These are phyloP conservation scores for Hedya salicella DNA, from an alignment of 2,888 invertebrate species.

Conservation along the genomic window DNA sequence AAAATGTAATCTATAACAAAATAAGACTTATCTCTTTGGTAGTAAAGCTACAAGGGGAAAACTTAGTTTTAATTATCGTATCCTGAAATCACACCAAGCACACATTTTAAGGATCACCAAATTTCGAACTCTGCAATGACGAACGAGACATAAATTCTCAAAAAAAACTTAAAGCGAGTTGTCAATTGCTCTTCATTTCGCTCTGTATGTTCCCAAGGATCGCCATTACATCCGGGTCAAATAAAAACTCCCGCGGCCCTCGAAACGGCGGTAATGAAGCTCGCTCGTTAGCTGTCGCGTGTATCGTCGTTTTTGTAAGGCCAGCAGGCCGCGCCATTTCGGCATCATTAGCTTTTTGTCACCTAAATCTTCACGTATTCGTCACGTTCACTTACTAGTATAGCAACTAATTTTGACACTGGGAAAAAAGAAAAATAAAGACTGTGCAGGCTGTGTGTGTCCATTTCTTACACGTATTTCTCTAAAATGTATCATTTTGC, in stretches of 20 bases:
- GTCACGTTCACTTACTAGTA: conserved; percentile 29
- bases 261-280: conserved; percentile 30
- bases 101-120: no score
- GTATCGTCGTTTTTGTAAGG: conserved; percentile 40
- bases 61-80: no score
- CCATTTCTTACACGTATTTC: no score
- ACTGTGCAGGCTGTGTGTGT: no score
- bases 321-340: conserved; percentile 14
- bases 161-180: neutral
- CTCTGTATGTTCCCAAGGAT: conserved; percentile 7
- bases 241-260: conserved; percentile 24
- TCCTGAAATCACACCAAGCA: no score
- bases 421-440: no score
- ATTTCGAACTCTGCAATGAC: neutral
- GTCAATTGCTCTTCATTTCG: conserved; percentile 13
- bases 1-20: no score
- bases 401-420: no score
- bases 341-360: conserved; percentile 27
- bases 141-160: neutral
- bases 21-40: no score
- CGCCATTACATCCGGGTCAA: conserved; percentile 21
- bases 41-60: no score
- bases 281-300: conserved; percentile 32
- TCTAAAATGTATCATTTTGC: no score
- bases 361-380: conserved; percentile 15